A percentile compares a stretch with the other conserved stretches of the same genome.
Evolutionary conservation across 2,797 vertebrate species (phyloP).

Genomic region (Bucorvus abyssinicus): DNA sequence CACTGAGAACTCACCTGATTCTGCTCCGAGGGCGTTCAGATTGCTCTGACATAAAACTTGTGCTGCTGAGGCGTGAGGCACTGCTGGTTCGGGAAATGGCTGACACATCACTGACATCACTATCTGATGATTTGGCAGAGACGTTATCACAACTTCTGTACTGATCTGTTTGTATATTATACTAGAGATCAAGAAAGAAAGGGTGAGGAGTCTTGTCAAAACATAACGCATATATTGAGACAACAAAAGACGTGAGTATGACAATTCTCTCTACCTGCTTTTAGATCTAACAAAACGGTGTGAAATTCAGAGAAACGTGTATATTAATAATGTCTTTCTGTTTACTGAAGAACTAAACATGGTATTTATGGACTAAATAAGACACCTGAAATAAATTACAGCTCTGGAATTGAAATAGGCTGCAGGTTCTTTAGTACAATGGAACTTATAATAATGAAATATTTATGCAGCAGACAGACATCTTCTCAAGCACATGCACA

Average conservation of each 20-base stretch:
- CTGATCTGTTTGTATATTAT: conserved; percentile 89
- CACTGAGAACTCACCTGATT: conserved; percentile 85
- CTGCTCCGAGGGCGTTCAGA: conserved; percentile 92
- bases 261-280: neutral
- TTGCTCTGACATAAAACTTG: conserved; percentile 98
- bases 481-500: neutral
- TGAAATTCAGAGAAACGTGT: neutral
- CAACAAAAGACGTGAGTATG: neutral
- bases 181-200: conserved; percentile 78
- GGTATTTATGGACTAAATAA: neutral
- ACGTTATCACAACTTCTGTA: conserved; percentile 94
- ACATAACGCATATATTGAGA: neutral
- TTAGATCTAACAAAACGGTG: neutral
- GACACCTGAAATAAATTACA: neutral
- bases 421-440: neutral
- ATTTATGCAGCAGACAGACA: neutral
- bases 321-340: neutral
- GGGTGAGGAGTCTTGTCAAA: conserved; percentile 57
- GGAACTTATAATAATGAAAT: neutral
- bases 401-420: neutral
- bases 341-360: neutral
- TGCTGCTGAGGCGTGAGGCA: conserved; percentile 98
- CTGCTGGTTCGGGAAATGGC: conserved; percentile 97
- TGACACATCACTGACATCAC: conserved; percentile 93
- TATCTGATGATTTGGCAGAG: conserved; percentile 95